These are phyloP conservation scores for Cliona cf. orientalis DNA, from an alignment of 37 sponge, comb jelly and placozoan genomes.

Conservation along the genomic window DNA sequence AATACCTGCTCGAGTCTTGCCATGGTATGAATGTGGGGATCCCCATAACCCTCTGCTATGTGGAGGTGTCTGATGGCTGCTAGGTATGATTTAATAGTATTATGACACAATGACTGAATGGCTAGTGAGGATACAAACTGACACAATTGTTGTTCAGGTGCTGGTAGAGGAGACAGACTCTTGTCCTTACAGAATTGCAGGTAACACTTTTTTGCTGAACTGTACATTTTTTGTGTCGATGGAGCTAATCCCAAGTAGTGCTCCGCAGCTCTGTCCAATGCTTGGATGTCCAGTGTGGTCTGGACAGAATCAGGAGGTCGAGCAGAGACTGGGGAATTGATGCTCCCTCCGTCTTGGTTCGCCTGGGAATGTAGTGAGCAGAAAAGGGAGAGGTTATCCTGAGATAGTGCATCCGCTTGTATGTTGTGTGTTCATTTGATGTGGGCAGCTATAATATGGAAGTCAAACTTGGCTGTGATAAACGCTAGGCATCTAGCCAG, in stretches of 20 bases:
- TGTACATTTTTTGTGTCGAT: conserved; percentile 1
- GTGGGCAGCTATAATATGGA: conserved; percentile 24
- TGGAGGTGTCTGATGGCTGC: too few species aligned
- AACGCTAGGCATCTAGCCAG: conserved; percentile 26
- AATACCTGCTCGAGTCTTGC: too few species aligned
- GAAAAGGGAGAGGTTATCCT: background rate
- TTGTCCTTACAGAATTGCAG: background rate
- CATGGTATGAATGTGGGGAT: too few species aligned
- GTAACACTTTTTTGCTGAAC: conserved; percentile 17
- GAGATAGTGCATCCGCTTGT: conserved; percentile 45
- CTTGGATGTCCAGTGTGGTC: conserved; percentile 38
- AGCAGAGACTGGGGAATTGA: background rate
- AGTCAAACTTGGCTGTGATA: background rate
- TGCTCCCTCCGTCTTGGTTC: background rate
- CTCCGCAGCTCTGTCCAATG: conserved; percentile 40
- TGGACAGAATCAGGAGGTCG: background rate
- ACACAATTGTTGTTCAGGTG: too few species aligned
- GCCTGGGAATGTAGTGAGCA: conserved; percentile 6
- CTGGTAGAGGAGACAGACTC: background rate
- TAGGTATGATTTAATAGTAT: too few species aligned
- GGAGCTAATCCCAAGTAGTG: conserved; percentile 19
- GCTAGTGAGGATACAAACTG: too few species aligned
- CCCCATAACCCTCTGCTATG: too few species aligned
- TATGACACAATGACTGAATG: too few species aligned
- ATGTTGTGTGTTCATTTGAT: background rate